Evolutionary conservation across 2,888 invertebrate genomes (phyloP).

Genomic region (Eretmocerus hayati): DNA sequence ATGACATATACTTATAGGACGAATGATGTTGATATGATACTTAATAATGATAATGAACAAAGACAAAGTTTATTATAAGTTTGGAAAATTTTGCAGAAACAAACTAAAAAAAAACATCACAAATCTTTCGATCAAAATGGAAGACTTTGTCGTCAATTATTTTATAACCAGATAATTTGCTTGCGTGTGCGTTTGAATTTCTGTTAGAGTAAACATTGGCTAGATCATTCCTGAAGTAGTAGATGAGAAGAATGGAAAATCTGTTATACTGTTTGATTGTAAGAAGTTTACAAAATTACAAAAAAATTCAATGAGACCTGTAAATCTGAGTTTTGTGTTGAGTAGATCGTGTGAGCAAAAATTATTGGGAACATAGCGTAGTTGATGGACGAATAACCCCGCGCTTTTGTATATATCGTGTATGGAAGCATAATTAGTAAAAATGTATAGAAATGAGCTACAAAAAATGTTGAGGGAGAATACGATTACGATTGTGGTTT

Average conservation of each 20-base stretch:
- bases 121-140: constrained; percentile 24
- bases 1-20: too few species aligned
- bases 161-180: constrained; percentile 26
- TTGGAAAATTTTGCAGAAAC: not conserved
- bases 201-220: too few species aligned
- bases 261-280: too few species aligned
- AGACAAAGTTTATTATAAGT: not conserved
- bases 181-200: too few species aligned
- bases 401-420: constrained; percentile 42
- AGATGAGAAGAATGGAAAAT: too few species aligned
- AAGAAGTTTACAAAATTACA: too few species aligned
- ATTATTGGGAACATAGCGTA: constrained; percentile 31
- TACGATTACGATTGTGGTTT: constrained; percentile 39
- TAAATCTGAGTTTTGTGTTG: constrained; percentile 15
- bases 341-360: constrained; percentile 23
- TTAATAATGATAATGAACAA: too few species aligned
- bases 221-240: too few species aligned
- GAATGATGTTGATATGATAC: too few species aligned
- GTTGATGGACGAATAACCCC: constrained; percentile 33
- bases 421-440: constrained; percentile 27
- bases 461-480: constrained; percentile 28
- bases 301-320: too few species aligned
- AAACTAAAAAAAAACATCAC: not conserved
- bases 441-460: constrained; percentile 38
- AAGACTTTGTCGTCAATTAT: constrained; percentile 39